Conservation (phyloP, 37 sponge, comb jelly and placozoan genomes). For the Eunapius fragilis region DNA sequence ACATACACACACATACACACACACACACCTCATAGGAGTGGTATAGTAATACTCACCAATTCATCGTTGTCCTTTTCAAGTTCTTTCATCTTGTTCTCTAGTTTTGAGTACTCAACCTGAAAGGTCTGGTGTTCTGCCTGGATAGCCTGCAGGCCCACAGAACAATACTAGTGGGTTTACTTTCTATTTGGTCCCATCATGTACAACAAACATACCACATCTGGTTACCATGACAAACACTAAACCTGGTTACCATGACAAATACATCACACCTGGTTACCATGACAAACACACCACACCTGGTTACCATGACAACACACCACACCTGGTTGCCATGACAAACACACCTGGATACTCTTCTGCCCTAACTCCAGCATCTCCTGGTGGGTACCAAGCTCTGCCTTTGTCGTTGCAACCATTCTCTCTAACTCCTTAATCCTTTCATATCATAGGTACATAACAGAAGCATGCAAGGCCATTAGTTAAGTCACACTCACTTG, state of each 20-base stretch:
- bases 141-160: neutral
- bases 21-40: too few species aligned
- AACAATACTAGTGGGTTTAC: too few species aligned
- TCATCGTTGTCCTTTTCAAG: conserved; percentile 66
- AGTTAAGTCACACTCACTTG: neutral
- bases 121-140: neutral
- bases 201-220: neutral
- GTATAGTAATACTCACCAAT: conserved; percentile 35
- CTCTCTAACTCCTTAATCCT: neutral
- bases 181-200: neutral
- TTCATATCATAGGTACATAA: neutral
- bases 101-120: neutral
- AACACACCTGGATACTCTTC: neutral
- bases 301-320: neutral
- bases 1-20: too few species aligned
- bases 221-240: too few species aligned
- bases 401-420: neutral
- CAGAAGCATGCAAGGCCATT: neutral
- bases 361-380: neutral
- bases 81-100: conserved; percentile 26
- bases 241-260: too few species aligned
- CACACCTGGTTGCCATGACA: neutral
- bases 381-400: neutral
- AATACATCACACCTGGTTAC: neutral
- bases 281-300: neutral